phyloP scores from a whole-genome alignment of 2,113 vertebrate species.

The Malurus alboscapulatus region DNA sequence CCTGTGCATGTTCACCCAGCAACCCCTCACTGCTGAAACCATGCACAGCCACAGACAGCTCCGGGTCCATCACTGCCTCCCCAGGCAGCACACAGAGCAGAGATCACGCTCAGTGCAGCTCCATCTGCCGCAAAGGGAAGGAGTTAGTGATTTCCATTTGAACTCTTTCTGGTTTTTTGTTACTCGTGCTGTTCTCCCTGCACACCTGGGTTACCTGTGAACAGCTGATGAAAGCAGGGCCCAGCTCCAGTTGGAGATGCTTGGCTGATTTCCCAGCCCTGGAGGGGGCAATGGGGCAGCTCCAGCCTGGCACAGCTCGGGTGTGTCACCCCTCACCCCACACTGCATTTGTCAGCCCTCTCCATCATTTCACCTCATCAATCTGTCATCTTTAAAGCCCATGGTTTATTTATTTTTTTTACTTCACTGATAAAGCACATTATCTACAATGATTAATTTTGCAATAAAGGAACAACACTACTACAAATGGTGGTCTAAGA shows the following conservation, averaged over 20 bases:
- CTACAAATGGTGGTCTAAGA: constrained; percentile 26
- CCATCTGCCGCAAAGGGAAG: neutral
- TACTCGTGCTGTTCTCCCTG: neutral
- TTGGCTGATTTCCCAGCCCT: neutral
- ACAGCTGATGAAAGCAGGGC: neutral
- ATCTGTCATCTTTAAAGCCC: neutral
- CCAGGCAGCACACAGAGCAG: accelerated
- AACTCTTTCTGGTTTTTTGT: neutral
- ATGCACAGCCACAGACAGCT: neutral
- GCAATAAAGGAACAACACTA: constrained; percentile 42
- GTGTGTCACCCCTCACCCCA: neutral
- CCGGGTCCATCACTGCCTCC: accelerated
- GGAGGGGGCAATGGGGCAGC: neutral
- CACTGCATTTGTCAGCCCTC: neutral
- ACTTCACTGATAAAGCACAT: constrained; percentile 41
- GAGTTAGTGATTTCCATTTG: neutral
- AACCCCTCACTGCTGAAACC: neutral
- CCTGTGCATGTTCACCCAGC: neutral
- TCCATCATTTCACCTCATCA: neutral
- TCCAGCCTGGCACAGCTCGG: neutral
- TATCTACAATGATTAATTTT: constrained; percentile 46
- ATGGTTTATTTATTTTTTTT: constrained; percentile 27
- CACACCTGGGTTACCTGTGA: neutral
- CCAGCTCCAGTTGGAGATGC: neutral
- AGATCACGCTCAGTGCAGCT: accelerated